Base-by-base conservation (phyloP, 2,888 invertebrate genomes). In the Mythimna impura region DNA sequence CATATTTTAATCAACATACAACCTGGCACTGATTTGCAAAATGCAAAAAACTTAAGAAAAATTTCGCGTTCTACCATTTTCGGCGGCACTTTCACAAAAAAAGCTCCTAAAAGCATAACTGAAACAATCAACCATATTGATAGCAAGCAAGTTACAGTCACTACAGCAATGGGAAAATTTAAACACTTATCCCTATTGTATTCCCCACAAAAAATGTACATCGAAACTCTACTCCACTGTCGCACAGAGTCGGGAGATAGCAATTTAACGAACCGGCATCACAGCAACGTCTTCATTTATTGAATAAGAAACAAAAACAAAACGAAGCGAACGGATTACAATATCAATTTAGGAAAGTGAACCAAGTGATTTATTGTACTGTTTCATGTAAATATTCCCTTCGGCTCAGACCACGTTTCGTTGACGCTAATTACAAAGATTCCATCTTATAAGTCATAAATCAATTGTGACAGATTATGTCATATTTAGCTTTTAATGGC, bases 271-370 rank as follows among this genome's bases (percentile, higher is more conserved):
- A 96, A 95, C 93, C 94, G 87, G 90, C 94, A 94, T 94, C 94
- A 81, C 79, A 91, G 90, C 88, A 90, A 95, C 94, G 94, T 95
- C 96, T 96, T 96, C 95, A 96, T 96, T 96, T 95, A 95, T 95
- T 93, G 92, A 90, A 93, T 88, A 88, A 84, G 89, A 92, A 95
- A 94, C 92, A 94, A 94, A 91, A 95, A 92, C 91, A 94, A 93
- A 91, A 93, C 88, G 85, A 81, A 76, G 83, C 82, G 66, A 91
- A 90, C 93, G 94, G 94, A 96, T 96, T 96, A 96, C 95, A 96
- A 96, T 96, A 96, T 96, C 96, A 96, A 96, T 96, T 96, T 96
- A 96, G 95, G 93, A 95, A 96, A 96, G 95, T 96, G 95, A 94
- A 94, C 86, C 91, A 88, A 89, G 89, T 95, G 96, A 96, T 96